phyloP scores from a whole-genome alignment of 2,113 vertebrate genomes.

The Melospiza melodia region DNA sequence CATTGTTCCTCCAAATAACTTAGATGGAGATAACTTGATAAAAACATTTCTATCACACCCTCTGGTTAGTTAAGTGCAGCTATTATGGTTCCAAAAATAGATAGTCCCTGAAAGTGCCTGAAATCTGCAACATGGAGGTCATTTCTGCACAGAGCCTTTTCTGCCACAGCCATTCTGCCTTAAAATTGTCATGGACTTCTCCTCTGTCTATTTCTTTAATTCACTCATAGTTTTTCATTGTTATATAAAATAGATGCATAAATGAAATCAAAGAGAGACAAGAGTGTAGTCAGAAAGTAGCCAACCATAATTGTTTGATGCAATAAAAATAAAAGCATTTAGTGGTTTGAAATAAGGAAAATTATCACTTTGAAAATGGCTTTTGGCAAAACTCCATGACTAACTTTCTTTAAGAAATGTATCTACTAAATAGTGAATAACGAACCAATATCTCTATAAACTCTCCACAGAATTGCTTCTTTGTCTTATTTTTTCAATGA shows the following conservation, averaged over 20 bases:
- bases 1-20: constrained; percentile 47
- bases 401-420: neutral
- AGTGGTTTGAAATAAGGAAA: neutral
- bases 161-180: neutral
- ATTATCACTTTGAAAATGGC: neutral
- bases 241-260: neutral
- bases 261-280: neutral
- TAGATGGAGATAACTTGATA: neutral
- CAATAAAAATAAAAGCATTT: neutral
- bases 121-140: neutral
- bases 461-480: neutral
- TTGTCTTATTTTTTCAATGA: constrained; percentile 7
- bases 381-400: neutral
- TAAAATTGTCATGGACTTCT: neutral
- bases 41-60: constrained; percentile 21
- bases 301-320: neutral
- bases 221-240: neutral
- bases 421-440: neutral
- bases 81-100: constrained; percentile 40
- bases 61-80: neutral
- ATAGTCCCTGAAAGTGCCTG: neutral
- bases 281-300: neutral
- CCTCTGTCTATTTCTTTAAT: neutral
- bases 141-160: neutral
- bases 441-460: neutral